Evolutionary conservation across 2,113 vertebrate genomes (phyloP), one percentile per base, ranked within the genome.

Genomic region (Megalops atlanticus): DNA sequence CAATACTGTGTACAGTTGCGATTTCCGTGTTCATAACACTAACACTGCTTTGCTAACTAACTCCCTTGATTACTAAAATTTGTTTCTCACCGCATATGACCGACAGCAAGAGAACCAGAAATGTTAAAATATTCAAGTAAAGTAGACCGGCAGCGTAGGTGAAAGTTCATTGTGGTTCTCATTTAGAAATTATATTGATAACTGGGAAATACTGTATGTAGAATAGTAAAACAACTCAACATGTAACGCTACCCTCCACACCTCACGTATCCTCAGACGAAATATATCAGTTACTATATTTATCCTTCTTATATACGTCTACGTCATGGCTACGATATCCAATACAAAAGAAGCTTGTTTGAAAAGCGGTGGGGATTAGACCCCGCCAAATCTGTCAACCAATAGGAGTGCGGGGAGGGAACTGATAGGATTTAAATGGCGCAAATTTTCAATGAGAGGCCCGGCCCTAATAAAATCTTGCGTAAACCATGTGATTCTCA

Each of bases 371-470:
- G 36, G 21, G 33, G 68, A 78, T 24, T 39, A 6, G 35, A 58
- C 52, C 49, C 72, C 54, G 33, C 77, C 77, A 78, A 58, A 58
- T 78, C 35, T 31, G 54, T 10, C 11, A 21, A 68, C 77, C 77
- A 78, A 78, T 78, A 24, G 54, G 16, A 14, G 31, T 11, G 21
- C 49, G 52, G 77, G 77, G 33, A 8, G 54, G 77, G n/a, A n/a
- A n/a, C n/a, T n/a, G n/a, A n/a, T n/a, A n/a, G n/a, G n/a, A n/a
- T n/a, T n/a, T n/a, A n/a, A n/a, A n/a, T n/a, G n/a, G n/a, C n/a
- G n/a, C n/a, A n/a, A n/a, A n/a, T n/a, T n/a, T n/a, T 31, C 18
- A 64, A 64, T 64, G 58, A 64, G 31, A 64, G 52, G n/a, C n/a
- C n/a, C n/a, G n/a, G n/a, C n/a, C n/a, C 18, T 58, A n/a, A 18